Conservation (phyloP, 2,797 vertebrate species). For the Manis javanica region DNA sequence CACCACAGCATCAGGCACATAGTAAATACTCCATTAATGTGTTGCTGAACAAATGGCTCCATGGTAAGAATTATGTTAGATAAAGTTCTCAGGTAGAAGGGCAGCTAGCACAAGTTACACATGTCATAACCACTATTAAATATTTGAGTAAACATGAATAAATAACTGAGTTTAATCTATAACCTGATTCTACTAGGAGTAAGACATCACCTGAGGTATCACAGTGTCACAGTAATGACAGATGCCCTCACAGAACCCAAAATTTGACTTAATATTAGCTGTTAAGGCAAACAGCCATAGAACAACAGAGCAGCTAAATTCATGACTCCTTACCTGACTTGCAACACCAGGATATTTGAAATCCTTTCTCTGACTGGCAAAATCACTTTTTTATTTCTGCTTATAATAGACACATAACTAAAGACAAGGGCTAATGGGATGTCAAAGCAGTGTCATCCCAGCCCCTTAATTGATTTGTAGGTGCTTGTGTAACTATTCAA, state of each 20-base stretch:
- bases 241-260: background rate
- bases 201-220: background rate
- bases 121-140: background rate
- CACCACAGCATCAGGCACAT: background rate
- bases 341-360: slow-evolving; percentile 45
- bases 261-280: background rate
- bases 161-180: background rate
- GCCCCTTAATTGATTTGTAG: slow-evolving; percentile 77
- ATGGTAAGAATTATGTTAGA: background rate
- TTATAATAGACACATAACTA: slow-evolving; percentile 72
- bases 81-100: background rate
- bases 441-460: slow-evolving; percentile 68
- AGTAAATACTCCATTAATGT: background rate
- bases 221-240: background rate
- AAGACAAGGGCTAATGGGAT: slow-evolving; percentile 73
- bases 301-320: background rate
- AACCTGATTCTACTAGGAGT: background rate
- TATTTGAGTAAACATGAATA: background rate
- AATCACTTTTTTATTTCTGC: slow-evolving; percentile 71
- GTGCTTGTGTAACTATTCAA: slow-evolving; percentile 66
- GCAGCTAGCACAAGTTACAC: background rate
- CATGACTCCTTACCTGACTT: background rate
- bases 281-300: background rate
- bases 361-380: slow-evolving; percentile 57
- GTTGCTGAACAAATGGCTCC: background rate